Evolutionary conservation across 1,140 invertebrate species (phyloP).

Genomic region (Pararge aegeria): DNA sequence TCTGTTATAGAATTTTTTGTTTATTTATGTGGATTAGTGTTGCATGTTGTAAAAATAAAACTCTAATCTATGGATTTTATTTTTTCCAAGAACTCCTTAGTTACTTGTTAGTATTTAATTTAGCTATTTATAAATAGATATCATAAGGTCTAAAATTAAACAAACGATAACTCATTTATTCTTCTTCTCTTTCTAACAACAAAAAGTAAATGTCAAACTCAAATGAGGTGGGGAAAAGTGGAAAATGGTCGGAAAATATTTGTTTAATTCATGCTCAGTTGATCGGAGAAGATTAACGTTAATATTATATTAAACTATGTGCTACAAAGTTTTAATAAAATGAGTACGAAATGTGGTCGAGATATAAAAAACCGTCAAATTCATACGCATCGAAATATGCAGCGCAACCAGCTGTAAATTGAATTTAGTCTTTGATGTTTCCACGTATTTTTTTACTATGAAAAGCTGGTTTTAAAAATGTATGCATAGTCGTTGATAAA

Average conservation of each 20-base stretch:
- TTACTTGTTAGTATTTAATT: too few species aligned
- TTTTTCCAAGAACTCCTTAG: too few species aligned
- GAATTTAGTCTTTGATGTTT: conserved; percentile 31
- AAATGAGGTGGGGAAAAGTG: too few species aligned
- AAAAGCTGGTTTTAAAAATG: conserved; percentile 31
- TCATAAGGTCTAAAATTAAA: too few species aligned
- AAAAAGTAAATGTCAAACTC: too few species aligned
- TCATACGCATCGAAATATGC: conserved; percentile 23
- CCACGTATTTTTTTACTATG: conserved; percentile 24
- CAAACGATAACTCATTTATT: too few species aligned
- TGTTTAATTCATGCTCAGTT: conserved; percentile 34
- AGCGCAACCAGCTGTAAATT: conserved; percentile 27
- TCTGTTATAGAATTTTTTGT: too few species aligned
- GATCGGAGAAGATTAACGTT: conserved; percentile 17
- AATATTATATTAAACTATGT: conserved; percentile 24
- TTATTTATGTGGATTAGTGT: too few species aligned
- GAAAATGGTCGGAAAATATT: conserved; percentile 43
- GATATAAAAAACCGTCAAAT: conserved; percentile 17
- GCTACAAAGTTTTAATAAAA: conserved; percentile 17
- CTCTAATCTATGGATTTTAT: too few species aligned
- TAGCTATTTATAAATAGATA: too few species aligned
- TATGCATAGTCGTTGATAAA: conserved; percentile 32
- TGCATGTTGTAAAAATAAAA: too few species aligned
- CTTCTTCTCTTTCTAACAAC: too few species aligned
- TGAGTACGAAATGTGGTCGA: conserved; percentile 25